Conservation (phyloP, 2,797 vertebrate genomes). For the Melanotaenia pygmaea region DNA sequence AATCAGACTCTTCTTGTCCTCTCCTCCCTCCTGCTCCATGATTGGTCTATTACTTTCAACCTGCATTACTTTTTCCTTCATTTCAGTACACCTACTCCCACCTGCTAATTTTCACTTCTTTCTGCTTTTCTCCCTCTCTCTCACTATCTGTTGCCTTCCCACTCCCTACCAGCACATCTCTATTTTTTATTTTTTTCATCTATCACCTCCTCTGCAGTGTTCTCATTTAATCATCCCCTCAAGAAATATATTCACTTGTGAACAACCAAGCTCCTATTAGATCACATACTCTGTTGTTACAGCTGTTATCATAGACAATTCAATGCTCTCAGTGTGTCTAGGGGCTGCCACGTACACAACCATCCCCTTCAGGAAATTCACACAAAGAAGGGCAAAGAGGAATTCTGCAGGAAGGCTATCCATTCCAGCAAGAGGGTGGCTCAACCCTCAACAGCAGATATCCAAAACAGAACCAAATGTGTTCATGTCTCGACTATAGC, state of each 20-base stretch:
- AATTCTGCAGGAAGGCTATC: slow-evolving; percentile 19
- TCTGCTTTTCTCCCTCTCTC: slow-evolving; percentile 51
- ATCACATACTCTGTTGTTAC: slow-evolving; percentile 76
- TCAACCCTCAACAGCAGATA: slow-evolving; percentile 26
- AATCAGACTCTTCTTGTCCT: slow-evolving; percentile 61
- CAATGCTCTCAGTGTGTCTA: slow-evolving; percentile 60
- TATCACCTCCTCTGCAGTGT: slow-evolving; percentile 86
- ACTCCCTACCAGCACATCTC: slow-evolving; percentile 81
- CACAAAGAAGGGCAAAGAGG: slow-evolving; percentile 29
- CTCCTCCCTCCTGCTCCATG: slow-evolving; percentile 40
- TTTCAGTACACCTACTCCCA: slow-evolving; percentile 72
- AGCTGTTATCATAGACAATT: slow-evolving; percentile 74
- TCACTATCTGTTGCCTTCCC: slow-evolving; percentile 74
- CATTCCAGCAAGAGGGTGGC: slow-evolving; percentile 3
- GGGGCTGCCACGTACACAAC: slow-evolving; percentile 41
- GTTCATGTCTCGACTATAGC: slow-evolving; percentile 26
- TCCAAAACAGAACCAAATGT: slow-evolving; percentile 39
- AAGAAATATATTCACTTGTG: slow-evolving; percentile 82
- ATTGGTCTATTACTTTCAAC: slow-evolving; percentile 64
- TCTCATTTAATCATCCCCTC: slow-evolving; percentile 87
- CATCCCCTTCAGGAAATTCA: slow-evolving; percentile 45
- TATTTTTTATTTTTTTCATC: slow-evolving; percentile 76
- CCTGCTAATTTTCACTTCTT: slow-evolving; percentile 81
- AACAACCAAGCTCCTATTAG: slow-evolving; percentile 77
- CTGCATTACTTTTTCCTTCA: slow-evolving; percentile 59